phyloP scores from a whole-genome alignment of 2,797 vertebrate genomes.

The Chiloscyllium punctatum region DNA sequence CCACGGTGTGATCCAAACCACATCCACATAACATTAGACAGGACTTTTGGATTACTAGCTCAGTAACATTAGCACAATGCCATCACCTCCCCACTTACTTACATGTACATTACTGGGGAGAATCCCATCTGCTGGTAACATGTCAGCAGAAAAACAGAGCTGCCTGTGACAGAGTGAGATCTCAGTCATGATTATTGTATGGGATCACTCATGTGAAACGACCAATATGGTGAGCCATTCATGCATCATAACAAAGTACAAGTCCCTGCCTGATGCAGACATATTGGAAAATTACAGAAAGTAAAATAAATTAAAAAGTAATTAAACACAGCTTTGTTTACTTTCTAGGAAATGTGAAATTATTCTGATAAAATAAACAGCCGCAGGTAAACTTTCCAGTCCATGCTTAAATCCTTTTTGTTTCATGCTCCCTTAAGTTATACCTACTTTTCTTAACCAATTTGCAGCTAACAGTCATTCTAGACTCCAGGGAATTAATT shows the following conservation, averaged over 20 bases:
- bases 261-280: background rate
- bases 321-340: background rate
- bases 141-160: background rate
- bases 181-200: background rate
- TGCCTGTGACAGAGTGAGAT: background rate
- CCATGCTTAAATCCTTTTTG: background rate
- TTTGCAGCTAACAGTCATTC: background rate
- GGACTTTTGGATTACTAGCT: no score
- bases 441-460: background rate
- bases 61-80: no score
- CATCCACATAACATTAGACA: no score
- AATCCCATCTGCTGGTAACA: background rate
- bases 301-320: background rate
- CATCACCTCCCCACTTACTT: background rate
- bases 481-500: background rate
- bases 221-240: background rate
- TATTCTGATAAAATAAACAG: background rate
- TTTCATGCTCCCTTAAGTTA: background rate
- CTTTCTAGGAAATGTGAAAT: background rate
- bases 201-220: background rate
- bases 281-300: background rate
- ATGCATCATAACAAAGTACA: background rate
- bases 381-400: background rate
- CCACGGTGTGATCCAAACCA: no score
- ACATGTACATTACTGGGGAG: background rate